phyloP scores from a whole-genome alignment of 2,113 vertebrate species.

The Athene cunicularia region DNA sequence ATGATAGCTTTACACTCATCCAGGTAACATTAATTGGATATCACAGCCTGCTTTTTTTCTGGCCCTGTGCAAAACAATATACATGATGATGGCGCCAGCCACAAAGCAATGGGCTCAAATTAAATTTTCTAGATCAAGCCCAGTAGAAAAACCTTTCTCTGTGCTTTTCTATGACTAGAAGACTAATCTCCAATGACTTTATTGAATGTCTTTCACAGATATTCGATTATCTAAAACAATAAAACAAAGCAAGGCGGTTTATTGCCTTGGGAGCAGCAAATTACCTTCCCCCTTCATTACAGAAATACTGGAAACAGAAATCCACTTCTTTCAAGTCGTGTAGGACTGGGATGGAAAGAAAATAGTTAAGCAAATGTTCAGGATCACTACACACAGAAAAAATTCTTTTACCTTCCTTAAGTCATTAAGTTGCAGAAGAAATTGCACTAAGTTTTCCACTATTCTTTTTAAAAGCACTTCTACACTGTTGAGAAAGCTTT shows the following conservation, averaged over 20 bases:
- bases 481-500: background rate
- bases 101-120: background rate
- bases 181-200: conserved; percentile 27
- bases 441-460: background rate
- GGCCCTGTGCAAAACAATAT: background rate
- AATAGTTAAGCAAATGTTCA: background rate
- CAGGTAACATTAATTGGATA: conserved; percentile 17
- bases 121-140: conserved; percentile 18
- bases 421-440: background rate
- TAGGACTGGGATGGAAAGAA: background rate
- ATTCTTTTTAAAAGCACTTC: background rate
- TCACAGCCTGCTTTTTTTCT: background rate
- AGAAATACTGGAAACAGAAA: background rate
- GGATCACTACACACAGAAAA: background rate
- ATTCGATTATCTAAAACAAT: conserved; percentile 50
- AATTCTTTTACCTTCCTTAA: background rate
- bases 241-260: conserved; percentile 15
- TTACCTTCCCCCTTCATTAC: background rate
- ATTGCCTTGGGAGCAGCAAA: conserved; percentile 7
- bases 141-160: background rate
- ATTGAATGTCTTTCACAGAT: conserved; percentile 44
- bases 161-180: conserved; percentile 26
- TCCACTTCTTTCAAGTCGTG: background rate
- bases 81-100: background rate
- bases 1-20: background rate